Conservation (phyloP, 2,113 vertebrate genomes). For the Alouatta palliata region DNA sequence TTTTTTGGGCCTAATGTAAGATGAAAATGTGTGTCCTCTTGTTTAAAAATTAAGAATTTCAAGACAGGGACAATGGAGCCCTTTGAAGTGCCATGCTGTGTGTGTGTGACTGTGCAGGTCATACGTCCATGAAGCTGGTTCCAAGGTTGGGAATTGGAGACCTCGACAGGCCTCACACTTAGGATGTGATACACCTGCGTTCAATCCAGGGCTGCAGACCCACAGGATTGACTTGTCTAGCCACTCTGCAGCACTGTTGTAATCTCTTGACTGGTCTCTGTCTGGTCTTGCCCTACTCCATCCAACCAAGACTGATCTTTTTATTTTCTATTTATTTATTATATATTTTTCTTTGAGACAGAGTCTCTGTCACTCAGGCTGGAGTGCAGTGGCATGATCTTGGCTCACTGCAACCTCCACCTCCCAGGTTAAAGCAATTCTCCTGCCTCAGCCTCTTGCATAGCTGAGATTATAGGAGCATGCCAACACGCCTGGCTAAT, state of each 20-base stretch:
- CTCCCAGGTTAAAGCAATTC: no score
- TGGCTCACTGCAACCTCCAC: no score
- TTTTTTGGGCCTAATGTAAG: background rate
- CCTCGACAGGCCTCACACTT: background rate
- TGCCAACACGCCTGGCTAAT: no score
- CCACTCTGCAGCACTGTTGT: background rate
- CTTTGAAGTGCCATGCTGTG: background rate
- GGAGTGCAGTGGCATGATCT: no score
- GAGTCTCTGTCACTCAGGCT: no score
- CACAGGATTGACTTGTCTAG: background rate
- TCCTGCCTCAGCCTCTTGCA: no score
- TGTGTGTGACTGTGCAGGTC: background rate
- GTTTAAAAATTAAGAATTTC: slow-evolving; percentile 36
- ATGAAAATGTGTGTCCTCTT: background rate
- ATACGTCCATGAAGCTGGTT: background rate
- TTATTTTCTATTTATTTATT: no score
- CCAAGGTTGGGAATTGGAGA: background rate
- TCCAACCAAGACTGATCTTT: background rate
- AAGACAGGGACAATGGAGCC: background rate
- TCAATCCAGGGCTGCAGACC: background rate
- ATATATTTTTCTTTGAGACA: no score
- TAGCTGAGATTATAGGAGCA: no score
- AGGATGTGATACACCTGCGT: background rate
- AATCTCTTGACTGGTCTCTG: background rate
- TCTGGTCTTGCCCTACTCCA: background rate